Evolutionary conservation across 2,888 invertebrate genomes (phyloP), one percentile per base, ranked within the genome.

Genomic region (Amblyteles armatorius): DNA sequence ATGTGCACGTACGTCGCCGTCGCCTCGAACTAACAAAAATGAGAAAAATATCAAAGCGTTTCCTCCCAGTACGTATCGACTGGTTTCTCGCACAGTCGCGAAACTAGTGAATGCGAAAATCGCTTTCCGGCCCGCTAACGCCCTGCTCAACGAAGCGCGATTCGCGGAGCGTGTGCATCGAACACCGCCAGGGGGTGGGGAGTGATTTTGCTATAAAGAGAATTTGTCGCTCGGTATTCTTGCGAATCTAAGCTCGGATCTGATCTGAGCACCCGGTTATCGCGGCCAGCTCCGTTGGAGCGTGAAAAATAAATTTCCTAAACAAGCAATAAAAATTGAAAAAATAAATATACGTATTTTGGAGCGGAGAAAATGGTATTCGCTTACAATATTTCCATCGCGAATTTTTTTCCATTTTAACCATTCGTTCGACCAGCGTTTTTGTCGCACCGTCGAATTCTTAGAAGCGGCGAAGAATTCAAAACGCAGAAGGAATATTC

Each of bases 21-120:
- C 26, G 26, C 48, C 60, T 22, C 79, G 76, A 79, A 74, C 77
- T 68, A 77, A 86, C 82, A 83, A 79, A 86, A 86, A 87, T 86
- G 79, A 65, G 72, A 85, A 87, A 52, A 87, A 86, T 87, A 84
- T 87, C 79, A 82, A 40, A 74, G 44, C 48, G 26, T 63, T 63
- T 6, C 44, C 26, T n/a, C 52, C 3, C 52, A 57, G 44, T 63
- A 63, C 55, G 63, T 44, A 48, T 63, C 29, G 63, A 63, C 63
- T 74, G 29, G 48, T 6, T 65, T 65, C 50, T 63, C 74, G 44
- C 74, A 48, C 48, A 48, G 48, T n/a, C 52, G 48, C 40, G 44
- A 55, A 83, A 86, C 79, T 81, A 48, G 48, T 72, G 73, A 78
- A 84, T 86, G 79, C 48, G 57, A 74, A 74, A 84, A 83, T 71